Conservation (phyloP, 2,113 vertebrate species). For the Antechinus stuartii region DNA sequence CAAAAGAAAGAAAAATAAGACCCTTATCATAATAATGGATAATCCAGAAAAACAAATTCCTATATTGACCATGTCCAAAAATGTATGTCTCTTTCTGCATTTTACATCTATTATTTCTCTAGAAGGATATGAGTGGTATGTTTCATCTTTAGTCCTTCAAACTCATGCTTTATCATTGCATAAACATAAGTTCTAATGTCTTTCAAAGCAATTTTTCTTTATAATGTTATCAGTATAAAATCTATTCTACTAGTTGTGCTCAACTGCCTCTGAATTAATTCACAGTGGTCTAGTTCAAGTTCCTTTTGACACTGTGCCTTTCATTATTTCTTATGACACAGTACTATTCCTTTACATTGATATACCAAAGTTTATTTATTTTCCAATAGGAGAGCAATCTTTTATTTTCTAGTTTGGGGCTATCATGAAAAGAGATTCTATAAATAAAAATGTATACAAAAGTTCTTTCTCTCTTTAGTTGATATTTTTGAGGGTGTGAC, state of each 20-base stretch:
- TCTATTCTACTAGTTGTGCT: neutral
- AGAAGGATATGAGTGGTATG: neutral
- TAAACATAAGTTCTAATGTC: neutral
- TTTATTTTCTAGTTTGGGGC: neutral
- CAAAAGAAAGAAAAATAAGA: neutral
- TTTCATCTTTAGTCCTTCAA: neutral
- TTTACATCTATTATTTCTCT: neutral
- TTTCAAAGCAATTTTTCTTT: neutral
- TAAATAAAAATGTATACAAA: neutral
- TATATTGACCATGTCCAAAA: neutral
- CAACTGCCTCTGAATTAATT: neutral
- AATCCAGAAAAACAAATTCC: neutral
- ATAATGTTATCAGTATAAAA: neutral
- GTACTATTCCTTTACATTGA: neutral
- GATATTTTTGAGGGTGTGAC: neutral
- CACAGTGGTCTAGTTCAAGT: neutral
- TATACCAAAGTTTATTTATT: neutral
- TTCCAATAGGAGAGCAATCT: neutral
- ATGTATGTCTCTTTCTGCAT: neutral
- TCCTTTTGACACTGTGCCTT: neutral
- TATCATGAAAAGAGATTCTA: neutral
- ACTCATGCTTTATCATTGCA: neutral
- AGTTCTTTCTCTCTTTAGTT: neutral
- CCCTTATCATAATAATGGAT: neutral
- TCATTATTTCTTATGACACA: neutral